Conservation (phyloP, 2,113 vertebrate species). For the Daphoenositta chrysoptera region DNA sequence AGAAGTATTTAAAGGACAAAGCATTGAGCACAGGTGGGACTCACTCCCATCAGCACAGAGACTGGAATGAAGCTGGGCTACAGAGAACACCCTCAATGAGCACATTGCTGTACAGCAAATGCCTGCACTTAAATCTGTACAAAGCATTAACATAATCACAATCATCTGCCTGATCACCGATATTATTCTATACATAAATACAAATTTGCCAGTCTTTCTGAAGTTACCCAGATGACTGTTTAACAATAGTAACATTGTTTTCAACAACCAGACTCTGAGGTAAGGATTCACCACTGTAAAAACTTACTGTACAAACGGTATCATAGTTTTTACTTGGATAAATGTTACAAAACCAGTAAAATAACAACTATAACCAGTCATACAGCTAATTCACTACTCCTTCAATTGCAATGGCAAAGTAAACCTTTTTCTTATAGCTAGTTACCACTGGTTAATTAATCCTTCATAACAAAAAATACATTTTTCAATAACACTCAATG, state of each 20-base stretch:
- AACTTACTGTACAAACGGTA: rapidly evolving
- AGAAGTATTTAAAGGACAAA: not conserved
- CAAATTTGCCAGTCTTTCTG: not conserved
- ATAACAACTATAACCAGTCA: not conserved
- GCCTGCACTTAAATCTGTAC: not conserved
- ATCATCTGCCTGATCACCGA: not conserved
- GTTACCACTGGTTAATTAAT: not conserved
- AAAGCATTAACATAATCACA: not conserved
- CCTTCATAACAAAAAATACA: not conserved
- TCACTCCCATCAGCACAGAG: rapidly evolving
- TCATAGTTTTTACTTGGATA: not conserved
- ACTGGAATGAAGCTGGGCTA: no score
- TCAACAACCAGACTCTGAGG: not conserved
- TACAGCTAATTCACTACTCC: not conserved
- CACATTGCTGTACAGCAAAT: not conserved
- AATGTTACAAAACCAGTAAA: not conserved
- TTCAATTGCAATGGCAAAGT: not conserved
- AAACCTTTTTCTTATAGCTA: not conserved
- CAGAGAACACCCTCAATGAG: not conserved
- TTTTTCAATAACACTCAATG: not conserved
- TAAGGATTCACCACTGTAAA: not conserved
- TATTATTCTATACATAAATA: not conserved
- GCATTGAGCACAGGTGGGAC: not conserved
- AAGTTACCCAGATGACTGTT: not conserved
- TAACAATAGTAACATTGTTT: not conserved